These are phyloP conservation scores for Peromyscus melanophrys DNA, from an alignment of 2,797 vertebrate species.

Conservation along the genomic window DNA sequence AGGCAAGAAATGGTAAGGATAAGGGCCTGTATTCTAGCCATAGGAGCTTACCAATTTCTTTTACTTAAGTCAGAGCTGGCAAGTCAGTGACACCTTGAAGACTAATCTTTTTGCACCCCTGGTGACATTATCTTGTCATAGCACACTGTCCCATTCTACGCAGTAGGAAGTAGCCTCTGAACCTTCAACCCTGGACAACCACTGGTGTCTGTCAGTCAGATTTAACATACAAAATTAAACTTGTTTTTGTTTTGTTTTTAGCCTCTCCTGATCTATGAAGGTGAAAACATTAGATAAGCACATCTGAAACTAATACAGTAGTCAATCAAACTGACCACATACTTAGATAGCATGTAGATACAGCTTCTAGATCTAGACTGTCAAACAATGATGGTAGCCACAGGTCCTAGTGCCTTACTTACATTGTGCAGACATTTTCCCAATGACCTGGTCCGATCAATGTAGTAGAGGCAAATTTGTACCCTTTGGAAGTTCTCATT, in stretches of 20 bases:
- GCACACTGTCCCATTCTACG: neutral
- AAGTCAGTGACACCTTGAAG: neutral
- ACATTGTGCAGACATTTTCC: neutral
- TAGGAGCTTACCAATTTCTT: neutral
- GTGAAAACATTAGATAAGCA: neutral
- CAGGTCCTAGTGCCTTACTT: neutral
- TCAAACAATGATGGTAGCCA: neutral
- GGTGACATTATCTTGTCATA: conserved; percentile 19
- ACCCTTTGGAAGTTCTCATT: neutral
- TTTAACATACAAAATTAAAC: neutral
- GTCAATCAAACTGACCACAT: neutral
- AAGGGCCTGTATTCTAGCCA: neutral
- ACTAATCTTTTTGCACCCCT: neutral
- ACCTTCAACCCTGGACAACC: neutral
- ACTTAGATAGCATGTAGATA: neutral
- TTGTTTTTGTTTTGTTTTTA: neutral
- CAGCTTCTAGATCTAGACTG: neutral
- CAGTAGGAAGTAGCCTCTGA: neutral
- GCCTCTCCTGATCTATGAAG: neutral
- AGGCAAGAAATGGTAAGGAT: neutral
- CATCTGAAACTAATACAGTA: neutral
- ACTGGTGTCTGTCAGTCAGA: neutral
- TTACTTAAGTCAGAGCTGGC: neutral
- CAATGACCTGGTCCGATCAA: neutral
- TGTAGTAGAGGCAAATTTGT: neutral